Evolutionary conservation across 2,888 invertebrate species (phyloP).

Genomic region (Mamestra brassicae): DNA sequence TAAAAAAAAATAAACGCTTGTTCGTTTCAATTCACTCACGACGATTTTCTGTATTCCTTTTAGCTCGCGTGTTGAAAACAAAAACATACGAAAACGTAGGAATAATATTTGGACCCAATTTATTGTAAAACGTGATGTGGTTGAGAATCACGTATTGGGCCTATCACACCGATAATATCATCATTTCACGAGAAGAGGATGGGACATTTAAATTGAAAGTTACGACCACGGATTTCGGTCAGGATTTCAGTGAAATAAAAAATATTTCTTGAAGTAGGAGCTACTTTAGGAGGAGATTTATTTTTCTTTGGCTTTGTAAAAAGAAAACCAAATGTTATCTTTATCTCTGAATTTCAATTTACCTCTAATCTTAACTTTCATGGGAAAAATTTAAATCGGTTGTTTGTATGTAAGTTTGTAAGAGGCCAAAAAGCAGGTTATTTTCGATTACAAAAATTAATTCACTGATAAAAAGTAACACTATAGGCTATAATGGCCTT

Average conservation of each 20-base stretch:
- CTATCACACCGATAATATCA: slow-evolving; percentile 39
- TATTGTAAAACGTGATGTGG: slow-evolving; percentile 63
- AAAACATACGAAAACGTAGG: slow-evolving; percentile 30
- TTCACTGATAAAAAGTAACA: too few relatives aligned
- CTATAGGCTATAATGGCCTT: too few relatives aligned
- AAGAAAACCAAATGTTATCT: too few relatives aligned
- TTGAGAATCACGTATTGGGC: slow-evolving; percentile 47
- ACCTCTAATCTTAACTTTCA: neutral
- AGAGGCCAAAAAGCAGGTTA: too few relatives aligned
- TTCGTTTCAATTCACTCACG: slow-evolving; percentile 25
- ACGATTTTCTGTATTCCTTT: slow-evolving; percentile 19
- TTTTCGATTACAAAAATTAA: too few relatives aligned
- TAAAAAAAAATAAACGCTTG: neutral
- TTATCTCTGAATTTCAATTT: too few relatives aligned
- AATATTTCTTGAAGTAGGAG: neutral
- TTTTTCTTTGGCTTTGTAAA: too few relatives aligned
- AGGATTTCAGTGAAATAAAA: slow-evolving; percentile 9
- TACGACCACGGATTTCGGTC: neutral
- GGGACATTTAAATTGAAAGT: slow-evolving; percentile 19
- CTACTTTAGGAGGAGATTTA: neutral
- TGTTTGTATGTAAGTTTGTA: too few relatives aligned
- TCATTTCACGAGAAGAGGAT: slow-evolving; percentile 29
- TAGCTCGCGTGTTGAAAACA: slow-evolving; percentile 42
- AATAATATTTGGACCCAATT: slow-evolving; percentile 50
- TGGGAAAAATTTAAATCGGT: too few relatives aligned